Conservation (phyloP, 2,797 vertebrate genomes). For the Menidia menidia region DNA sequence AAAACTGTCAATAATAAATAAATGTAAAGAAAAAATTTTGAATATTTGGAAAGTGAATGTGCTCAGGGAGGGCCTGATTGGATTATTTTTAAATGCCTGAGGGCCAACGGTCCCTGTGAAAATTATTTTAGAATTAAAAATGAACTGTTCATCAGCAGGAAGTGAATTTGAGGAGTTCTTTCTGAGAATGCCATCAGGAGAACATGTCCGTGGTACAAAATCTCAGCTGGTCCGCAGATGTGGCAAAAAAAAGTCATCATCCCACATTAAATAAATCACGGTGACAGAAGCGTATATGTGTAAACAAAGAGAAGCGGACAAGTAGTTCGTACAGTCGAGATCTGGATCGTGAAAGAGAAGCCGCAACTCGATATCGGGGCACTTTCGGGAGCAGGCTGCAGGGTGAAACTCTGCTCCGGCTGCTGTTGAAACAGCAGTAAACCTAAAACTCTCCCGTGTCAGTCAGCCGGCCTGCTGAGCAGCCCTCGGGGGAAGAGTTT, state of each 20-base stretch:
- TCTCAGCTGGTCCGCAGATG: neutral
- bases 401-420: conserved; percentile 29
- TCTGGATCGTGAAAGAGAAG: neutral
- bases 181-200: neutral
- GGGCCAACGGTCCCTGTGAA: neutral
- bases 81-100: neutral
- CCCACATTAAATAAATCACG: neutral
- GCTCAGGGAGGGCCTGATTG: too few relatives aligned
- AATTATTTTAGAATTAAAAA: neutral
- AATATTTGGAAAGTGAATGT: too few relatives aligned
- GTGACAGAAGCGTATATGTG: neutral
- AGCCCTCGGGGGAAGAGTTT: conserved; percentile 25
- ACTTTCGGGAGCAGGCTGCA: conserved; percentile 2
- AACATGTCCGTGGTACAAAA: neutral
- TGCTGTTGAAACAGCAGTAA: conserved; percentile 23
- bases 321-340: conserved; percentile 4
- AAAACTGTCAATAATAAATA: too few relatives aligned
- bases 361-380: conserved; percentile 24
- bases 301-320: conserved; percentile 6
- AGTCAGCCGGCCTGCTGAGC: conserved; percentile 12
- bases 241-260: neutral
- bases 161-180: neutral
- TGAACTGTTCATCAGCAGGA: neutral
- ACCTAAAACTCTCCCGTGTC: conserved; percentile 33
- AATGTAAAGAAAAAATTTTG: too few relatives aligned